phyloP scores from a whole-genome alignment of 2,797 vertebrate genomes.

The Bucorvus abyssinicus region DNA sequence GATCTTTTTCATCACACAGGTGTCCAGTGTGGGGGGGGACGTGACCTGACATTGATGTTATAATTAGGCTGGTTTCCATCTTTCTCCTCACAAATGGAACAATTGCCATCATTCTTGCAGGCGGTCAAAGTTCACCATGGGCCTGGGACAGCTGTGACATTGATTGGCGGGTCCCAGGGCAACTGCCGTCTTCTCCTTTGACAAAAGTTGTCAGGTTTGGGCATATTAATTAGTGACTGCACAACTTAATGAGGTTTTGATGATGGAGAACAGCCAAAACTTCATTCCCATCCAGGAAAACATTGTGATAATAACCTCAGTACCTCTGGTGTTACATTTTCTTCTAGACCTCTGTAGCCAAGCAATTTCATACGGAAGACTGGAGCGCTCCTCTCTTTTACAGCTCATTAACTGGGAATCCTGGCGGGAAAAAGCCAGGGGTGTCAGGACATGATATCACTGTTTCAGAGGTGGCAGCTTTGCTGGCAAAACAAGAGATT shows the following conservation, averaged over 20 bases:
- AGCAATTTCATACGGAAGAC: rapidly evolving
- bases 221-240: slow-evolving; percentile 39
- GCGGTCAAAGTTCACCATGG: slow-evolving; percentile 43
- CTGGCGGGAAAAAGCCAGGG: not conserved
- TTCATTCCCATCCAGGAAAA: not conserved
- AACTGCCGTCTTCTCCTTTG: not conserved
- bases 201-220: not conserved
- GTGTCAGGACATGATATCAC: not conserved
- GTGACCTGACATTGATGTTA: slow-evolving; percentile 55
- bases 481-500: not conserved
- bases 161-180: slow-evolving; percentile 37
- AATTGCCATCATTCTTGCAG: slow-evolving; percentile 48
- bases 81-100: not conserved
- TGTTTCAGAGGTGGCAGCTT: not conserved
- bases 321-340: not conserved
- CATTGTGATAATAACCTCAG: not conserved
- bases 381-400: rapidly evolving
- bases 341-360: not conserved
- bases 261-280: slow-evolving; percentile 20
- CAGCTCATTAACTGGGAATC: not conserved
- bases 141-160: not conserved
- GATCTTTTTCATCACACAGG: slow-evolving; percentile 4
- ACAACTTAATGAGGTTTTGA: slow-evolving; percentile 61
- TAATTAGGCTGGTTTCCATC: slow-evolving; percentile 32
- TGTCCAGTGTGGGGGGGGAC: not conserved